Evolutionary conservation across 2,797 vertebrate genomes (phyloP), one percentile per base, ranked within the genome.

Genomic region (Champsocephalus gunnari): DNA sequence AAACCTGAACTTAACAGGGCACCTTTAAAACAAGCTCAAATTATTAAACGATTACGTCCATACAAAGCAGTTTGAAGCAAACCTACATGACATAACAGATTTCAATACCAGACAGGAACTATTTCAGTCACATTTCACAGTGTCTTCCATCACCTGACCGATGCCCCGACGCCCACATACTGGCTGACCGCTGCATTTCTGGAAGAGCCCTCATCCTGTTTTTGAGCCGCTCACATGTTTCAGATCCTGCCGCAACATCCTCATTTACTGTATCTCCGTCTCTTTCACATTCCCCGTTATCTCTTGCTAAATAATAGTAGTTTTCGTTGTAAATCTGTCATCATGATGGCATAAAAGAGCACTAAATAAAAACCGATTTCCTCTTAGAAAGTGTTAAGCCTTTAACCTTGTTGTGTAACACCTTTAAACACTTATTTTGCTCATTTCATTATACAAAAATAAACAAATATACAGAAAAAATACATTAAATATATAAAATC

Each of bases 191-290:
- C 73, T 87, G 90, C 87, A 74, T 79, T 95, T 94, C 88, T 87
- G 79, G 76, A 88, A 83, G 38, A 41, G 72, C 86, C 72, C 85
- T 93, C 88, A 89, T 95, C 94, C 92, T 93, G 92, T 95, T 94
- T 94, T 94, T 88, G 87, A 87, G 69, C 41, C 17, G 38, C 80
- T 89, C 80, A 87, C 89, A 92, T 94, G 94, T 93, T 94, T 93
- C 92, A 89, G 89, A 94, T 95, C 93, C 93, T 86, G 86, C 88
- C 82, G 89, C 85, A 86, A 94, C 92, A 94, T 94, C 94, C 94
- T 93, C 94, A 93, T 95, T 94, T 89, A 84, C 80, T 79, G 71
- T 55, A 69, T 82, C 73, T 77, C 66, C 66, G 70, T 75, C 73
- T 83, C 38, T 79, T 56, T 10, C 24, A 17, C 60, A 12, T 56